Base-by-base conservation (phyloP, 2,113 vertebrate genomes). In the Carassius carassius region DNA sequence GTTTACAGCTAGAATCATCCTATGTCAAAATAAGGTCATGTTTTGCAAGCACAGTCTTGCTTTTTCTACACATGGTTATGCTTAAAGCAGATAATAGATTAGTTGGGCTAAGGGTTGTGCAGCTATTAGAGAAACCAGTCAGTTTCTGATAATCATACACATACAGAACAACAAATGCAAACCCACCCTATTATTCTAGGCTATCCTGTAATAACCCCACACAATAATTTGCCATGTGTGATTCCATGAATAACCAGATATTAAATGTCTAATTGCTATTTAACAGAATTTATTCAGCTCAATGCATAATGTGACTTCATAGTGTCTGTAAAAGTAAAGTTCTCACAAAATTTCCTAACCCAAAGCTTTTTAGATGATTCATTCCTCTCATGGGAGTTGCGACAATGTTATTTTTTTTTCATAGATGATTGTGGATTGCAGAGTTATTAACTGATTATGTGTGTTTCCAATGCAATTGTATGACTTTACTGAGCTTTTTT, bases 351-450 rank as follows among this genome's bases (percentile, higher is more conserved):
- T 69, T 41, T 84, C 73, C 47, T 41, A 78, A 69, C 19, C 23
- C 44, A 67, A 67, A 32, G 17, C 29, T 67, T 21, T 84, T 67
- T 56, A 25, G 23, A 60, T 74, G 19, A 44, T 73, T 47, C 51
- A 69, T 10, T 54, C 37, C 13, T 56, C 62, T 47, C 13, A 41
- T 78, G 62, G 41, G 23, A 49, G 74, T 23, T 23, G n/a, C 9
- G n/a, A 67, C 67, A 73, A 14, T 35, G 23, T n/a, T 67, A 69
- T 78, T 62, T 78, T 78, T 78, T 62, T 13, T 29, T 29, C 1
- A 62, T 82, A 47, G 54, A 72, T 82, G 86, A 74, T 78, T 56
- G 74, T 77, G 47, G n/a, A 76, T 76, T 77, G 75, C 75, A n/a
- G 9, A 77, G 54, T n/a, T 78, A 37, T 77, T 78, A 72, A 70